Conservation (phyloP, 2,113 vertebrate species). For the Syrrhaptes paradoxus region DNA sequence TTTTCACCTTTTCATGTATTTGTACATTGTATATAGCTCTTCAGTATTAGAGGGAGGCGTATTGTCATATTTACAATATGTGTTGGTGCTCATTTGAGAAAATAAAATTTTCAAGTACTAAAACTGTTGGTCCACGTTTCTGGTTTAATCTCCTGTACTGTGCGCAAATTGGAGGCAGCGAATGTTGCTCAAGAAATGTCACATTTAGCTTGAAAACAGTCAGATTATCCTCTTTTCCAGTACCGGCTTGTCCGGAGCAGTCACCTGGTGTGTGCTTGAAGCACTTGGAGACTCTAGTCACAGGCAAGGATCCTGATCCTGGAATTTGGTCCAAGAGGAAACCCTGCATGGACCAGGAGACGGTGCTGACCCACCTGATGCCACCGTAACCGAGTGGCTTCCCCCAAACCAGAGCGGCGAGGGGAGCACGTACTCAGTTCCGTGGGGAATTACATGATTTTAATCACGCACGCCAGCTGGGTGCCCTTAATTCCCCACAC, state of each 20-base stretch:
- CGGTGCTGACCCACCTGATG: neutral
- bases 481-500: neutral
- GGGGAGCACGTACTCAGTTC: neutral
- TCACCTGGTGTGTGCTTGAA: neutral
- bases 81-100: constrained; percentile 88
- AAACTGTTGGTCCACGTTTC: neutral
- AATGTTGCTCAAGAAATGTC: too few species aligned
- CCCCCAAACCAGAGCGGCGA: neutral
- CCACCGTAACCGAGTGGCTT: accelerated
- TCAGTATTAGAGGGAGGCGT: constrained; percentile 80
- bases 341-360: neutral
- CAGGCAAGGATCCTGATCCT: neutral
- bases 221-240: neutral
- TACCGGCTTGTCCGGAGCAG: neutral
- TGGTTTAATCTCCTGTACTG: accelerated
- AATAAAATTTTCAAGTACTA: constrained; percentile 86
- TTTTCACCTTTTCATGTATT: constrained; percentile 71
- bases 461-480: neutral
- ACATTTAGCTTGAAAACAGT: neutral
- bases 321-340: neutral
- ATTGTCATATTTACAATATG: constrained; percentile 81
- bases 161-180: neutral
- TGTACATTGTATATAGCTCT: constrained; percentile 80
- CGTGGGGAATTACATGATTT: neutral
- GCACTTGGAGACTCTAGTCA: accelerated